These are phyloP conservation scores for Excalfactoria chinensis DNA, from an alignment of 2,113 vertebrate genomes.

Conservation along the genomic window DNA sequence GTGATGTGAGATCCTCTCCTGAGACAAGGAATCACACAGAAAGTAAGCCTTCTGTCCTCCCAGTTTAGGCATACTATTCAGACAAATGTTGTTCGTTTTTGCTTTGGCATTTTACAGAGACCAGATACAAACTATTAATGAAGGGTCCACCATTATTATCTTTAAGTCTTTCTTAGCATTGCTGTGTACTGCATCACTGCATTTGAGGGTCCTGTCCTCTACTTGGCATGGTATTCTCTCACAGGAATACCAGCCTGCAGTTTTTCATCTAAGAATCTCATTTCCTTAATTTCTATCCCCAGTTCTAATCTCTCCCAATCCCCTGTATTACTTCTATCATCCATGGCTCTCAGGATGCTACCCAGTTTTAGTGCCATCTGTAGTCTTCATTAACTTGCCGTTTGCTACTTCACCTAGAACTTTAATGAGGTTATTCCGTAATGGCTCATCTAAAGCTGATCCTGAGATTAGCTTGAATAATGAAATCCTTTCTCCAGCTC, in stretches of 20 bases:
- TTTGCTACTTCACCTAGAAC: constrained; percentile 50
- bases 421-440: constrained; percentile 53
- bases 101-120: constrained; percentile 6
- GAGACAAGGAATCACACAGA: background rate
- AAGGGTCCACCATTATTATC: background rate
- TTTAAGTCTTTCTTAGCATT: background rate
- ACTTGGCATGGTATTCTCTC: background rate
- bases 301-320: constrained; percentile 62
- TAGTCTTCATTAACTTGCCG: constrained; percentile 48
- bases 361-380: constrained; percentile 50
- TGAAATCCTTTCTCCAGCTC: constrained; percentile 28
- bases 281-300: constrained; percentile 54
- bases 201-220: background rate
- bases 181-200: background rate
- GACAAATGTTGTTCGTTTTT: background rate
- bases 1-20: background rate
- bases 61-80: background rate
- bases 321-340: constrained; percentile 46
- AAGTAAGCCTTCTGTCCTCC: background rate
- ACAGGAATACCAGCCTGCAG: background rate
- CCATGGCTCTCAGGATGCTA: constrained; percentile 16
- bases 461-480: constrained; percentile 44
- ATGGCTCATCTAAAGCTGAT: constrained; percentile 37
- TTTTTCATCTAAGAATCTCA: constrained; percentile 32
- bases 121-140: background rate